Evolutionary conservation across 1,140 invertebrate genomes (phyloP), one percentile per base, ranked within the genome.

Genomic region (Monochamus saltuarius): DNA sequence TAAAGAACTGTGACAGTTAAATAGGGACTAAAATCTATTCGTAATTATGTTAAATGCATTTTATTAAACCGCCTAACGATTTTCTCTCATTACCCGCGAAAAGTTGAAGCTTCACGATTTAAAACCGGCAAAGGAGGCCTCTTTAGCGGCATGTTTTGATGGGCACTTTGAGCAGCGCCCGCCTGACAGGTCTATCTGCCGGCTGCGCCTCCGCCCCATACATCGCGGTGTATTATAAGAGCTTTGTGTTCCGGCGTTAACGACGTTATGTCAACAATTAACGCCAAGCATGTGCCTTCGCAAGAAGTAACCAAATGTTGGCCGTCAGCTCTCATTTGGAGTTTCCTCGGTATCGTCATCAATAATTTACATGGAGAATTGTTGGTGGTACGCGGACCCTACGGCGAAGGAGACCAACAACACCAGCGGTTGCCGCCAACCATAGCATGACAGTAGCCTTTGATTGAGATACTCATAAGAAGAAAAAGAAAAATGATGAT

Each of bases 241-340:
- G 61, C 61, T 58, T 56, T 49, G 50, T 64, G 54, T 60, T 54
- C 46, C 57, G 50, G 50, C 61, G 64, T 61, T 66, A 68, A 66
- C 64, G 56, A 47, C 43, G 64, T 64, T 66, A 68, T 55, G 61
- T 66, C 61, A 66, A 55, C 62, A 66, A 66, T 69, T 69, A 69
- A 59, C 59, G 64, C 59, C 60, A 66, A 66, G 64, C 60, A 65
- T 60, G 64, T 66, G 64, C 62, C 55, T 60, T 61, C 51, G 59
- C 66, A 65, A 65, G 62, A 67, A 67, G 66, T 62, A 65, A 61
- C 59, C 62, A 67, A 67, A 65, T 67, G 66, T 62, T 64, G 59
- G 59, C 54, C 62, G 66, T 67, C 66, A 63, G 43, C 40, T 58
- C 42, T 62, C 56, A 55, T 68, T 68, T 56, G 43, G 58, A 17